A percentile compares a stretch with the other conserved stretches of the same genome.
Evolutionary conservation across 2,797 vertebrate genomes (phyloP).

Genomic region (Hirundo rustica): DNA sequence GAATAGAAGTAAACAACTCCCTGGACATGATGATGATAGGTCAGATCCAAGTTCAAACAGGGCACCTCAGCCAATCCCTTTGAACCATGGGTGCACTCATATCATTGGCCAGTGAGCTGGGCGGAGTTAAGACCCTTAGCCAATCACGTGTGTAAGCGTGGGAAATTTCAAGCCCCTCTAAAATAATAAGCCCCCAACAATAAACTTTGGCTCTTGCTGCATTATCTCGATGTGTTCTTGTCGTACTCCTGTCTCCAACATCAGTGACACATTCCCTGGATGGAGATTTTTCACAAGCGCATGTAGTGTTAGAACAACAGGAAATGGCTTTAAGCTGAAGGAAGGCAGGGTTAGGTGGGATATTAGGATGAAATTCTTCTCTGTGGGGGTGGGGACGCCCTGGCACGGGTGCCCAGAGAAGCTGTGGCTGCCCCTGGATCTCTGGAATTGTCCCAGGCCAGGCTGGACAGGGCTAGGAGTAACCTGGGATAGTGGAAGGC

Average conservation of each 20-base stretch:
- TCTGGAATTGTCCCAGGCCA: not conserved
- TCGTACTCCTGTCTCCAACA: not conserved
- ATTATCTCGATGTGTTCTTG: too few relatives aligned
- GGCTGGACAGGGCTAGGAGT: not conserved
- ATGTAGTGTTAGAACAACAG: not conserved
- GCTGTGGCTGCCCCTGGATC: not conserved
- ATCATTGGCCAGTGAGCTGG: too few relatives aligned
- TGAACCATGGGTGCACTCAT: too few relatives aligned
- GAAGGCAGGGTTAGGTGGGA: not conserved
- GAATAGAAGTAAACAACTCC: too few relatives aligned
- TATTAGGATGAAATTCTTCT: not conserved
- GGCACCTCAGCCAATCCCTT: too few relatives aligned
- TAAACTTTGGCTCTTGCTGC: too few relatives aligned
- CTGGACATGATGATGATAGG: too few relatives aligned
- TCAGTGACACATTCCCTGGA: not conserved
- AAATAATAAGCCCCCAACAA: too few relatives aligned
- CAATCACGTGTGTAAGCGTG: too few relatives aligned
- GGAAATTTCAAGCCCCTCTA: too few relatives aligned
- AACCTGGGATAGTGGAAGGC: not conserved
- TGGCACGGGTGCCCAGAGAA: not conserved
- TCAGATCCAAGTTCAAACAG: too few relatives aligned
- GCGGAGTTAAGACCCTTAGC: too few relatives aligned
- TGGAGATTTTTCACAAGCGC: not conserved
- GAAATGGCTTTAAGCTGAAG: not conserved
- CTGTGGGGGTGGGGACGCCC: not conserved